Evolutionary conservation across 2,888 invertebrate genomes (phyloP).

Genomic region (Lomographa bimaculata): DNA sequence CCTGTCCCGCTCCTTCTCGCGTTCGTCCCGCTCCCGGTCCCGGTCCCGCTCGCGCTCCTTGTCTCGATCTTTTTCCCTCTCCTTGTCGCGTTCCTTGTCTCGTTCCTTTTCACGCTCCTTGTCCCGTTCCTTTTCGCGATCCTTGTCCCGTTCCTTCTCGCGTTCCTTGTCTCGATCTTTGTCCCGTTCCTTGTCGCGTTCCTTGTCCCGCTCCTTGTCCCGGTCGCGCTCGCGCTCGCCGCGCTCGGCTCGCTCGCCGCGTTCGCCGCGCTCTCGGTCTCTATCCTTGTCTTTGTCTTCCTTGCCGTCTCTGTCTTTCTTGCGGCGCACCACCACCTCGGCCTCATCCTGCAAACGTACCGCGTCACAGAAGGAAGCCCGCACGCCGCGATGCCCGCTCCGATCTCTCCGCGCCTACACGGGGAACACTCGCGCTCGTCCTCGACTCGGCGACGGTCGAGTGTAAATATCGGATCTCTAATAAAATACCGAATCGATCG

Average conservation of each 20-base stretch:
- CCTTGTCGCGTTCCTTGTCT: conserved; percentile 40
- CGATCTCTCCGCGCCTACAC: conserved; percentile 3
- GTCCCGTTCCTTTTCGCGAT: conserved; percentile 29
- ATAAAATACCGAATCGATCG: no score
- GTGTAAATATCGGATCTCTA: no score
- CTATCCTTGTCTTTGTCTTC: conserved; percentile 48
- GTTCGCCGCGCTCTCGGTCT: conserved; percentile 58
- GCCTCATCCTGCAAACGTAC: conserved; percentile 86
- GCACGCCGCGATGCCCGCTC: conserved; percentile 6
- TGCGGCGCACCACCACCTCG: conserved; percentile 81
- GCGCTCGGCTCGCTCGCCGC: conserved; percentile 45
- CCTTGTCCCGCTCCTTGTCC: conserved; percentile 39
- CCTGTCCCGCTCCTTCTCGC: conserved; percentile 59
- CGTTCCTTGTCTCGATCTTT: conserved; percentile 57
- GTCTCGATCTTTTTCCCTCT: conserved; percentile 45
- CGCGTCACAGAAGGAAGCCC: conserved; percentile 20
- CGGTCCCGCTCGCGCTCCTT: conserved; percentile 50
- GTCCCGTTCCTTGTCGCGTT: conserved; percentile 34
- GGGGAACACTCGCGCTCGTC: no score
- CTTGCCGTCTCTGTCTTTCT: conserved; percentile 64
- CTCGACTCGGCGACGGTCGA: no score
- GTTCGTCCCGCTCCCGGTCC: conserved; percentile 39
- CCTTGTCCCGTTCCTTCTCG: conserved; percentile 24
- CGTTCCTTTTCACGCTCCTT: conserved; percentile 52
- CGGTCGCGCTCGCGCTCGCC: conserved; percentile 49